phyloP scores from a whole-genome alignment of 1,140 invertebrate species.

The Pogonognathellus flavescens region DNA sequence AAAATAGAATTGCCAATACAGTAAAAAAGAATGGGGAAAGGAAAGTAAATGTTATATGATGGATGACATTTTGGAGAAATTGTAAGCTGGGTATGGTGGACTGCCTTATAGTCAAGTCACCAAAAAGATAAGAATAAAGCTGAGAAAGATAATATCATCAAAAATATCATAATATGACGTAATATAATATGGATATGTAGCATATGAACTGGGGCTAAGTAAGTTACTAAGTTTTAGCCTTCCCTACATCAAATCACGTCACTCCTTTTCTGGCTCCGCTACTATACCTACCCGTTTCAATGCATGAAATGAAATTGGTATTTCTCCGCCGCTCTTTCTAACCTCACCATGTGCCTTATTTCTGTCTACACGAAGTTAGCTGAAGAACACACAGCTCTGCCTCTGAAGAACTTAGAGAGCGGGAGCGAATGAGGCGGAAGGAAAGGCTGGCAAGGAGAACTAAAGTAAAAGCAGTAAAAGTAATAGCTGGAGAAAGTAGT shows the following conservation, averaged over 20 bases:
- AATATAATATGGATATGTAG: slow-evolving; percentile 20
- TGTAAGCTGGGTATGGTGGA: too few relatives aligned
- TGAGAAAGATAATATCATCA: slow-evolving; percentile 9
- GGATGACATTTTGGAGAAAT: too few relatives aligned
- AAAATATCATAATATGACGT: slow-evolving; percentile 23
- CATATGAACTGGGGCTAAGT: slow-evolving; percentile 14
- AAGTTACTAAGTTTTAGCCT: slow-evolving; percentile 23
- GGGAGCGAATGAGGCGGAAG: slow-evolving; percentile 38
- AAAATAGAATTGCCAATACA: too few relatives aligned
- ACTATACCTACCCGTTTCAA: slow-evolving; percentile 10
- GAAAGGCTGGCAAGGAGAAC: slow-evolving; percentile 32
- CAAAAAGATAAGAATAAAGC: neutral
- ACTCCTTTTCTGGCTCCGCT: slow-evolving; percentile 29
- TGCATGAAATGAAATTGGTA: slow-evolving; percentile 36
- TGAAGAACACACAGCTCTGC: neutral
- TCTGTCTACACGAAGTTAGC: neutral
- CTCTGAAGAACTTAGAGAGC: neutral
- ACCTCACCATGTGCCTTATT: neutral
- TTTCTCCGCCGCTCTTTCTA: neutral
- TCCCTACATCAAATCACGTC: slow-evolving; percentile 32
- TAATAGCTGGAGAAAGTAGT: slow-evolving; percentile 25
- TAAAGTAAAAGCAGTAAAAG: slow-evolving; percentile 32
- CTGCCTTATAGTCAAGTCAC: neutral
- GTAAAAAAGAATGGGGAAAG: too few relatives aligned
- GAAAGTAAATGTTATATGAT: too few relatives aligned